phyloP scores from a whole-genome alignment of 1,140 invertebrate genomes.

The Brachystomella parvula region DNA sequence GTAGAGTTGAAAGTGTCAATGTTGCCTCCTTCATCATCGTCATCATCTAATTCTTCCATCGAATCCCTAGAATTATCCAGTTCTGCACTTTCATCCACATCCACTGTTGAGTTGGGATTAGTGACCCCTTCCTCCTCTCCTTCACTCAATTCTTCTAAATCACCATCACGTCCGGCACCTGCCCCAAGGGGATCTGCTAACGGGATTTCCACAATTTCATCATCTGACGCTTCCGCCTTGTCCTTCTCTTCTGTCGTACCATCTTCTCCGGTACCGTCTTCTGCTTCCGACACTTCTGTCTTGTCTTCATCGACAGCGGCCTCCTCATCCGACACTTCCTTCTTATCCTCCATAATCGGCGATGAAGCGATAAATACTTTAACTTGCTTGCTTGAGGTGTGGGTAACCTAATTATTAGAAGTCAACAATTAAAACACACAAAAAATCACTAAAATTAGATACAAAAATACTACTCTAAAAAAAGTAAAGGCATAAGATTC shows the following conservation, averaged over 20 bases:
- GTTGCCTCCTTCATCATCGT: too few species aligned
- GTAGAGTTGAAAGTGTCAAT: too few species aligned
- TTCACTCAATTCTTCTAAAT: not conserved
- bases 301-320: conserved; percentile 1
- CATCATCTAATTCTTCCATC: not conserved
- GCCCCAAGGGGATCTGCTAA: not conserved
- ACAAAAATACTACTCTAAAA: too few species aligned
- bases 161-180: not conserved
- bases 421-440: too few species aligned
- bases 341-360: not conserved
- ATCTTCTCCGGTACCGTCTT: not conserved
- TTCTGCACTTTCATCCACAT: not conserved
- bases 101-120: not conserved
- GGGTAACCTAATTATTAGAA: too few species aligned
- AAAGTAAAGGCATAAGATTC: too few species aligned
- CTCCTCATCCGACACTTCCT: not conserved
- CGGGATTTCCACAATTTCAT: not conserved
- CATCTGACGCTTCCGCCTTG: not conserved
- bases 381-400: not conserved
- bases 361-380: not conserved
- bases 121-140: not conserved
- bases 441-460: too few species aligned
- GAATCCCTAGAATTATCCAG: conserved; percentile 1
- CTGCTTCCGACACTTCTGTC: conserved; percentile 9
- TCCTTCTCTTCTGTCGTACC: not conserved